Percentiles rank a stretch among this genome's conserved stretches.
Conservation (phyloP, 2,888 invertebrate genomes). For the Mayetiola destructor region DNA sequence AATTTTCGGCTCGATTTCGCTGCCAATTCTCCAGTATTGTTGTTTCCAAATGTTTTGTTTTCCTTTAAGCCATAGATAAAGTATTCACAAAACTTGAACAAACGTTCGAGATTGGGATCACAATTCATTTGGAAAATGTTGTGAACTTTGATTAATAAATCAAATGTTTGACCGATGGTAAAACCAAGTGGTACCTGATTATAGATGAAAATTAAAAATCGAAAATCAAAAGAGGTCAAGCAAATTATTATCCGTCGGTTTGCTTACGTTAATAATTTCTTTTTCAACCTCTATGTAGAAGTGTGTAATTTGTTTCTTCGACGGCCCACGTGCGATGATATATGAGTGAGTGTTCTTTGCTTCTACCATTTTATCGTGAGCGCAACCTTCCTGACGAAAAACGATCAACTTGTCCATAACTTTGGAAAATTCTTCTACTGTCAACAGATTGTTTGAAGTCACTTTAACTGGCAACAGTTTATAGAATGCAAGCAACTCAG, state of each 20-base stretch:
- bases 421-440: background rate
- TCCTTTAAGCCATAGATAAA: background rate
- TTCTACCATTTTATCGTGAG: background rate
- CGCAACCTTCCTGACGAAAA: background rate
- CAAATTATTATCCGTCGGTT: background rate
- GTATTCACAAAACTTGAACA: background rate
- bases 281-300: background rate
- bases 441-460: background rate
- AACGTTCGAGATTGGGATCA: background rate
- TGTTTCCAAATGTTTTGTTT: no score
- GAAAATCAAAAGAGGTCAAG: background rate
- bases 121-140: background rate
- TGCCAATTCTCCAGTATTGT: background rate
- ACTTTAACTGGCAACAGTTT: background rate
- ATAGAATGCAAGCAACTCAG: background rate
- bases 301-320: background rate
- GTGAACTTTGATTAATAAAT: background rate
- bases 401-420: background rate
- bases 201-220: background rate
- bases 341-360: background rate
- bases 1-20: background rate
- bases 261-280: background rate
- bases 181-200: background rate
- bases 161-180: background rate
- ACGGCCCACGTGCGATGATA: background rate